phyloP scores from a whole-genome alignment of 1,140 invertebrate genomes.

The Globodera ellingtonae region DNA sequence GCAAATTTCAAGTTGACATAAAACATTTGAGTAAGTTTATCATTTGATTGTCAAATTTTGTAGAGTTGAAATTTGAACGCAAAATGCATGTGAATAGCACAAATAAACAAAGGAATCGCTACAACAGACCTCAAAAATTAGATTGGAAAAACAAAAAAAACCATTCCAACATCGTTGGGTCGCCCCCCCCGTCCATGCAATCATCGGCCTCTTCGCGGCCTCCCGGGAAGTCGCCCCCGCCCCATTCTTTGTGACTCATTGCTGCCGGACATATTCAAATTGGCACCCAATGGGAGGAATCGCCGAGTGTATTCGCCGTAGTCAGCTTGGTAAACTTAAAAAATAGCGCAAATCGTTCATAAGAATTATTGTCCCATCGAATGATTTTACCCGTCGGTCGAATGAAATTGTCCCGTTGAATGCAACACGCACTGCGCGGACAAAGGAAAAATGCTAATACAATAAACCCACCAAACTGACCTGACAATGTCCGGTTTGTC shows the following conservation, averaged over 20 bases:
- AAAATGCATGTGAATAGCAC: no score
- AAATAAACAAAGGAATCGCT: no score
- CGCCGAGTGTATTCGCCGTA: not conserved
- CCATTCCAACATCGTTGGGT: no score
- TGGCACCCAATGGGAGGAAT: not conserved
- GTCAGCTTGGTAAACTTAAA: not conserved
- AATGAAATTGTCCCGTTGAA: constrained; percentile 23
- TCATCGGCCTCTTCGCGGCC: not conserved
- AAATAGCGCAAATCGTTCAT: not conserved
- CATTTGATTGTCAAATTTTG: no score
- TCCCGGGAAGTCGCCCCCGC: not conserved
- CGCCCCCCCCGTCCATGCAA: not conserved
- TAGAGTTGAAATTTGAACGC: no score
- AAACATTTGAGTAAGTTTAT: no score
- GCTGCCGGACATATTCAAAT: not conserved
- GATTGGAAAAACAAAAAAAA: no score
- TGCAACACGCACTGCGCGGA: constrained; percentile 18
- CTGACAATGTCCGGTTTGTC: constrained; percentile 29
- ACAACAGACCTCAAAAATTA: no score
- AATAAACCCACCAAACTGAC: not conserved
- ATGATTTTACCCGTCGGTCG: constrained; percentile 19
- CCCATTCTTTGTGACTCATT: not conserved
- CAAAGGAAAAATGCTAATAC: not conserved
- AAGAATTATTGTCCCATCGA: not conserved
- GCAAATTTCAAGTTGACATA: no score